A percentile compares a stretch with the other conserved stretches of the same genome.
Evolutionary conservation across 2,797 vertebrate genomes (phyloP).

Genomic region (Dicrostonyx torquatus): DNA sequence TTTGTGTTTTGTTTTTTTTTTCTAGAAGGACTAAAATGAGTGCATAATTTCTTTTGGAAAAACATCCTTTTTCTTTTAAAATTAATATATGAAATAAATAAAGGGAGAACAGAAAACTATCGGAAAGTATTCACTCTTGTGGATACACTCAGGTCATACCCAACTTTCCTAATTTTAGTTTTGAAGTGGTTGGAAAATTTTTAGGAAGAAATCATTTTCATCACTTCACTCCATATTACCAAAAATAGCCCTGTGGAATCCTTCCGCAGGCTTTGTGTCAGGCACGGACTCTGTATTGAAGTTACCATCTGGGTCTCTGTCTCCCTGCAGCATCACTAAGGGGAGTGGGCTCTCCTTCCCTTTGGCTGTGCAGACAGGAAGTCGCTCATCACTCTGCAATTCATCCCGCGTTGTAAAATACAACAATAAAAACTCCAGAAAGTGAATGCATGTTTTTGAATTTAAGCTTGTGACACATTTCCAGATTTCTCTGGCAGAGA

Average conservation of each 20-base stretch:
- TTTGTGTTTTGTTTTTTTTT: neutral
- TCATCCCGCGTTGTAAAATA: constrained; percentile 52
- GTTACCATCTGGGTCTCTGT: neutral
- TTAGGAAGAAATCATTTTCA: constrained; percentile 37
- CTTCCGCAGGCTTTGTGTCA: neutral
- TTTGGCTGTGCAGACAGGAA: neutral
- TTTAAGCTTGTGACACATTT: constrained; percentile 47
- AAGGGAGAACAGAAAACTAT: neutral
- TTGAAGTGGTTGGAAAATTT: constrained; percentile 22
- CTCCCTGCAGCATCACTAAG: neutral
- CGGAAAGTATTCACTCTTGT: neutral
- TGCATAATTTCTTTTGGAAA: constrained; percentile 21
- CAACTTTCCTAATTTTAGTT: constrained; percentile 38
- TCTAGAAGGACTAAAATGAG: too few relatives aligned
- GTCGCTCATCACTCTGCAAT: neutral
- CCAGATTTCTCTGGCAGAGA: constrained; percentile 25
- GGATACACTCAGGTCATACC: neutral
- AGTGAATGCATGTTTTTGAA: neutral
- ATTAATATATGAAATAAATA: constrained; percentile 46
- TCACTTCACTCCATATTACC: neutral
- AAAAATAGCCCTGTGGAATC: neutral
- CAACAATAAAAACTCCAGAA: constrained; percentile 34
- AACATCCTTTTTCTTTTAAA: neutral
- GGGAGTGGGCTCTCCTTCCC: neutral
- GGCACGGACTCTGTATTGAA: neutral